phyloP scores from a whole-genome alignment of 2,888 invertebrate species.

The Amphipyra tragopoginis region DNA sequence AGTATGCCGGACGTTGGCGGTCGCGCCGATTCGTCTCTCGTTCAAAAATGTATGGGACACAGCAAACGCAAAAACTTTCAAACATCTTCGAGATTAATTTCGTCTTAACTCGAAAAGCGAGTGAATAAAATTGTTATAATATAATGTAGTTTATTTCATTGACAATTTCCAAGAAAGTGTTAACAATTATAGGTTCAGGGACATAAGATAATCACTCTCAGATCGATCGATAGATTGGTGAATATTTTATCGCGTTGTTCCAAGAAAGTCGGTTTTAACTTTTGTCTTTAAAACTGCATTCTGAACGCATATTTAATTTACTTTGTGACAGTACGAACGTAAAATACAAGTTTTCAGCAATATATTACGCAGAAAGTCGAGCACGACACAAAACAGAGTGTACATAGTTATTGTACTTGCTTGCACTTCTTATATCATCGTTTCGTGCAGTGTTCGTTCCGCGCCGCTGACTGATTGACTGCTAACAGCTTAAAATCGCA shows the following conservation, averaged over 20 bases:
- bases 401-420: conserved; percentile 28
- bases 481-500: conserved; percentile 28
- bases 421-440: conserved; percentile 52
- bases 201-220: conserved; percentile 5
- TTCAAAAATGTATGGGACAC: not conserved
- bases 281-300: conserved; percentile 7
- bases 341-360: conserved; percentile 1
- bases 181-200: not conserved
- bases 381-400: conserved; percentile 24
- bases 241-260: conserved; percentile 29
- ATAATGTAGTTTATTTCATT: conserved; percentile 5
- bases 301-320: conserved; percentile 10
- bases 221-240: conserved; percentile 29
- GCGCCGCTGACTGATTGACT: conserved; percentile 50
- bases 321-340: conserved; percentile 12
- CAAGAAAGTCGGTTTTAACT: not conserved
- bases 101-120: not conserved
- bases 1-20: no score
- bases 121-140: no score
- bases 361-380: conserved; percentile 29
- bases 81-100: not conserved
- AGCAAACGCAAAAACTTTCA: conserved; percentile 8
- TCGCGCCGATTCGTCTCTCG: not conserved
- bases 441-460: conserved; percentile 51
- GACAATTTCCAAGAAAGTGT: conserved; percentile 28